Conservation (phyloP, 2,888 invertebrate genomes). For the Conomelus anceps region DNA sequence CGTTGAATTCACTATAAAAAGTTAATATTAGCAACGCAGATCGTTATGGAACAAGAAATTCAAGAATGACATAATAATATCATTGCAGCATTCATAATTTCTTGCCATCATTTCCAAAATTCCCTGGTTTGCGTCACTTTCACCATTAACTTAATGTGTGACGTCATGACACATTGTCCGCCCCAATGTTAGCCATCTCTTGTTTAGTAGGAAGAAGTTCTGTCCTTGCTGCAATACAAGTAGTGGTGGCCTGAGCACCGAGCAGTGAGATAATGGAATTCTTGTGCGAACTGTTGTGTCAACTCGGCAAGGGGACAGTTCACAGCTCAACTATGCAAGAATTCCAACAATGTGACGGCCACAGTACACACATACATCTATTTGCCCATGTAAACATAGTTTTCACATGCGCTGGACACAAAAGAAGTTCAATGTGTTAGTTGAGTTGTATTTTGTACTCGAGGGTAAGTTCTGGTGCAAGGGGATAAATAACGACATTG, state of each 20-base stretch:
- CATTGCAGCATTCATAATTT: too few relatives aligned
- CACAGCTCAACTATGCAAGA: conserved; percentile 12
- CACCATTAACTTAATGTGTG: not conserved
- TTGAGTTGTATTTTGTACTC: not conserved
- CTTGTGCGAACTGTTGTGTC: not conserved
- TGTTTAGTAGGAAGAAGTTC: not conserved
- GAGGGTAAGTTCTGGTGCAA: not conserved
- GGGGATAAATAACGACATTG: not conserved
- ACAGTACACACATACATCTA: not conserved
- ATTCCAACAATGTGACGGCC: not conserved
- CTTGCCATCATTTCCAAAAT: not conserved
- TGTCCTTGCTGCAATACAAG: not conserved
- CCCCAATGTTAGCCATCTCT: not conserved
- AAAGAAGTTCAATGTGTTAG: not conserved
- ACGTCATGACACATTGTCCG: not conserved
- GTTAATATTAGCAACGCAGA: too few relatives aligned
- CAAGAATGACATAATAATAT: too few relatives aligned
- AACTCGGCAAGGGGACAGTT: not conserved
- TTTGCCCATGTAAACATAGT: not conserved
- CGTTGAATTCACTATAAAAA: too few relatives aligned
- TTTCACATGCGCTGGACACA: not conserved
- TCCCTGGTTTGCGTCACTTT: not conserved
- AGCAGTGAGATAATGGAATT: conserved; percentile 16
- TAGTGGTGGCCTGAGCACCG: not conserved
- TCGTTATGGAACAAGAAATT: too few relatives aligned